Percentiles rank a stretch among this genome's conserved stretches.
phyloP scores from a whole-genome alignment of 2,797 vertebrate genomes.

The Platalea minor region DNA sequence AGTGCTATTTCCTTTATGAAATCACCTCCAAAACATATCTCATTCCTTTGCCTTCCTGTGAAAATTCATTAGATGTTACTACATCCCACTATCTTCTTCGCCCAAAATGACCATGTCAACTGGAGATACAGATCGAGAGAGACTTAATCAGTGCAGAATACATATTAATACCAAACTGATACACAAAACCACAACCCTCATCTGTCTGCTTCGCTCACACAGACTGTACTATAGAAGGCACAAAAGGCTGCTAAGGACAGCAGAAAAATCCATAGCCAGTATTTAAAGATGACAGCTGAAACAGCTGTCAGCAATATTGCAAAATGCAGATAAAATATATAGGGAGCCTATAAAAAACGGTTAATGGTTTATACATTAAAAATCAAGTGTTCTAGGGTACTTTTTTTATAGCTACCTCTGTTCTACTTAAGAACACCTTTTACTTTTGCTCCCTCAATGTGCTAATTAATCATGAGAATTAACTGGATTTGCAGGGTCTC shows the following conservation, averaged over 20 bases:
- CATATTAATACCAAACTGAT: background rate
- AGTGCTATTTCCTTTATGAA: background rate
- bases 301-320: background rate
- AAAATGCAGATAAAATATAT: background rate
- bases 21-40: background rate
- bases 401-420: background rate
- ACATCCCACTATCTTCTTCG: background rate
- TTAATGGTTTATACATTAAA: background rate
- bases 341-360: background rate
- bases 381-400: background rate
- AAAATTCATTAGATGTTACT: background rate
- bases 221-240: background rate
- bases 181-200: background rate
- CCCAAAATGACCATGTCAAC: background rate
- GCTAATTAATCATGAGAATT: background rate
- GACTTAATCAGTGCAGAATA: background rate
- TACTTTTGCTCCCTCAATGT: background rate
- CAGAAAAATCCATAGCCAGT: background rate
- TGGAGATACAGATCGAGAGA: background rate
- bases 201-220: background rate
- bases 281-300: background rate
- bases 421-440: background rate
- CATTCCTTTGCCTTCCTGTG: background rate
- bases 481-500: background rate
- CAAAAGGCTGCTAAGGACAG: constrained; percentile 17